These are phyloP conservation scores for Chymomyza fuscimana DNA, from an alignment of 2,888 invertebrate species.

Conservation along the genomic window DNA sequence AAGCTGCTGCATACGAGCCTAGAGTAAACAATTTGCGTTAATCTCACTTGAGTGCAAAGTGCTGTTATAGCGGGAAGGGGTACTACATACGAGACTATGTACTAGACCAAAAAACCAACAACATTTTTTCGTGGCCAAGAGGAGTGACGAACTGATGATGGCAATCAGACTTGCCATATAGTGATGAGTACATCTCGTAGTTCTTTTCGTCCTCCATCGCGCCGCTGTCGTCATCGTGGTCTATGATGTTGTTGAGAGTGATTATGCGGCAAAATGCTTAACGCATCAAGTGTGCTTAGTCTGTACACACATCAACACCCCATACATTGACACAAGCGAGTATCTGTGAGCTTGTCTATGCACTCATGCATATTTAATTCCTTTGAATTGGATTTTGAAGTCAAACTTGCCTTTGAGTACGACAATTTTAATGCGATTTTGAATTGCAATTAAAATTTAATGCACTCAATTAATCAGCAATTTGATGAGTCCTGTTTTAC, in stretches of 20 bases:
- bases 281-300: constrained; percentile 52
- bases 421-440: not conserved
- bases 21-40: constrained; percentile 68
- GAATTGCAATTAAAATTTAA: constrained; percentile 20
- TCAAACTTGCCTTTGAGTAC: not conserved
- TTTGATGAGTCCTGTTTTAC: not conserved
- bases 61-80: constrained; percentile 16
- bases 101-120: not conserved
- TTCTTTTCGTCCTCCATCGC: not conserved
- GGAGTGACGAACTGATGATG: constrained; percentile 37
- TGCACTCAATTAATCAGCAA: constrained; percentile 1
- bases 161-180: constrained; percentile 11
- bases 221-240: not conserved
- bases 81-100: not conserved
- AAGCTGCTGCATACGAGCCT: constrained; percentile 24
- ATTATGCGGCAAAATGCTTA: constrained; percentile 54
- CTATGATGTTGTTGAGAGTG: constrained; percentile 53
- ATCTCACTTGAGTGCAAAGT: constrained; percentile 60
- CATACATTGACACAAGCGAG: not conserved
- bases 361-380: constrained; percentile 29
- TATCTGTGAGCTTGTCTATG: not conserved
- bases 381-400: constrained; percentile 35
- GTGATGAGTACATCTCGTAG: not conserved
- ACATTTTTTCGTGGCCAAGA: not conserved
- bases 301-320: constrained; percentile 17